Evolutionary conservation across 2,888 invertebrate species (phyloP), one percentile per base, ranked within the genome.

Genomic region (Oconnorella tubifera): DNA sequence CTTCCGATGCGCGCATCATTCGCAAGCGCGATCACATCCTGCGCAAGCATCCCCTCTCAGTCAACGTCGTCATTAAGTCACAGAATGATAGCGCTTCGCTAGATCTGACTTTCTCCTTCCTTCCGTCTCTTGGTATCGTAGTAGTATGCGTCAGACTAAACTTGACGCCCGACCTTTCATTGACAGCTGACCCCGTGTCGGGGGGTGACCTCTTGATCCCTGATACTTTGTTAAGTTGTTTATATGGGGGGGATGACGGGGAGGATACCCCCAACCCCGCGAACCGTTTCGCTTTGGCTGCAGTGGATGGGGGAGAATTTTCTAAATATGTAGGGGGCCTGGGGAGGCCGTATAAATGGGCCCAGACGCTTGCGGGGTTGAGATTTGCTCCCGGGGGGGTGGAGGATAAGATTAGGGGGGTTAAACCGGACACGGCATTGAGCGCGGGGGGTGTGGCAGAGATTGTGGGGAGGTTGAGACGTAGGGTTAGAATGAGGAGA

Each of bases 341-440:
- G 31, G 95, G 95, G 0, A 88, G 88, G 72, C 92, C 94, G 0
- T 97, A 91, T 77, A 85, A 87, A 68, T 97, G 96, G 96, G 90
- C 91, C 0, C 96, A 96, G 82, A 86, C 88, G 80, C 87, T 96
- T 83, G 91, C 91, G 75, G 94, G 95, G 0, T 84, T 95, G 67
- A 88, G 91, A 76, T 92, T 92, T 74, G 10, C 40, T 40, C 19
- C 40, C 19, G 40, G 6, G 40, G n/a, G n/a, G n/a, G n/a, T n/a
- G n/a, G n/a, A n/a, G n/a, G n/a, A n/a, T n/a, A n/a, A n/a, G n/a
- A n/a, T n/a, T n/a, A n/a, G n/a, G n/a, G n/a, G n/a, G n/a, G n/a
- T n/a, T n/a, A n/a, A n/a, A n/a, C n/a, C n/a, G n/a, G n/a, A n/a
- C n/a, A n/a, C n/a, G n/a, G n/a, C n/a, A n/a, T n/a, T n/a, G n/a